A percentile compares a stretch with the other conserved stretches of the same genome.
phyloP scores from a whole-genome alignment of 1,140 invertebrate genomes.

The Scylla paramamosain region DNA sequence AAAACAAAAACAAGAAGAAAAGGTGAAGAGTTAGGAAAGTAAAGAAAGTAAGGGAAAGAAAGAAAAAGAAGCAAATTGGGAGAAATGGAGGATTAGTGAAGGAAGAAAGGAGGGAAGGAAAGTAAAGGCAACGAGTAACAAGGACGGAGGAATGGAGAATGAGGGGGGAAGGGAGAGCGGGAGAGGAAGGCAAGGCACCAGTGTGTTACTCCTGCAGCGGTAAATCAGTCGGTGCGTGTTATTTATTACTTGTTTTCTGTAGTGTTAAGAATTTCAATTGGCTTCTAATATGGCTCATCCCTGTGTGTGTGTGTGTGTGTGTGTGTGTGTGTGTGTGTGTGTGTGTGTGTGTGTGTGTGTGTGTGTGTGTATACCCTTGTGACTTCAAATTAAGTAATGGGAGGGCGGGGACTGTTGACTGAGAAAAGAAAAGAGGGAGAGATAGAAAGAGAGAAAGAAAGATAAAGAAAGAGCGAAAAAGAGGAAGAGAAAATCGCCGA shows the following conservation, averaged over 20 bases:
- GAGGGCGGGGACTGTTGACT: too few species aligned
- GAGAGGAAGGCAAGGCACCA: neutral
- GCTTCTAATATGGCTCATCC: conserved; percentile 1
- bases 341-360: neutral
- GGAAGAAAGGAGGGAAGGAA: neutral
- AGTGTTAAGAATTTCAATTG: neutral
- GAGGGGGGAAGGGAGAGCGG: neutral
- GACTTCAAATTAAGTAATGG: too few species aligned
- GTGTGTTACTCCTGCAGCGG: neutral
- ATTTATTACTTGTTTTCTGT: conserved; percentile 4
- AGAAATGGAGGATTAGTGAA: neutral
- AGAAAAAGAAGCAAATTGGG: too few species aligned
- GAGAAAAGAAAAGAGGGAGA: too few species aligned
- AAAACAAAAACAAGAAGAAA: too few species aligned
- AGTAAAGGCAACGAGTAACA: too few species aligned
- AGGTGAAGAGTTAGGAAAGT: too few species aligned
- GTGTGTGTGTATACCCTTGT: neutral
- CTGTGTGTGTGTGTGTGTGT: neutral
- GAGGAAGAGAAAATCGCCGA: too few species aligned
- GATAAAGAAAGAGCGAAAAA: too few species aligned
- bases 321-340: conserved; percentile 17
- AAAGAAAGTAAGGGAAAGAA: too few species aligned
- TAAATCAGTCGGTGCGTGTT: neutral
- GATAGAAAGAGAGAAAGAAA: too few species aligned
- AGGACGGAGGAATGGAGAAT: neutral